A percentile compares a stretch with the other conserved stretches of the same genome.
These are phyloP conservation scores for Callorhinus ursinus DNA, from an alignment of 2,113 vertebrate species.

Conservation along the genomic window DNA sequence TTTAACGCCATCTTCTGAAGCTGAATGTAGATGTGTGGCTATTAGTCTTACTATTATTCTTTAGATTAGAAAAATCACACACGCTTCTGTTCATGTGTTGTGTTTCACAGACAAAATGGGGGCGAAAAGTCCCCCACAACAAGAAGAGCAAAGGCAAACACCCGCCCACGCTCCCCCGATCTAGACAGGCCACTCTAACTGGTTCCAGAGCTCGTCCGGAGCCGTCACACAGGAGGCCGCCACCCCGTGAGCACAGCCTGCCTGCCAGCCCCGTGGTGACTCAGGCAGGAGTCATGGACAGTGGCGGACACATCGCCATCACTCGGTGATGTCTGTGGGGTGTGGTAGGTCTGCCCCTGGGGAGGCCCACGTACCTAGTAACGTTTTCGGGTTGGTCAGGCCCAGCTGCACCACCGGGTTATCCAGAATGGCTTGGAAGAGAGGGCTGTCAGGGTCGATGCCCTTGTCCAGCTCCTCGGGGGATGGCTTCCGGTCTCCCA, in stretches of 20 bases:
- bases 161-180: fast-evolving
- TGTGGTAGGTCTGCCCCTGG: fast-evolving
- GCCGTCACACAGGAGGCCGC: fast-evolving
- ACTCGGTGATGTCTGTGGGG: fast-evolving
- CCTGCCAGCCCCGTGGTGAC: fast-evolving
- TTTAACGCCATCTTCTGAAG: too few relatives aligned
- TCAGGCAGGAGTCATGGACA: background rate
- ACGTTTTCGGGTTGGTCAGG: conserved; percentile 96
- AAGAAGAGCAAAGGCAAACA: background rate
- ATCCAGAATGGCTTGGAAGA: conserved; percentile 98
- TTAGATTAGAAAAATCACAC: background rate
- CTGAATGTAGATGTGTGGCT: fast-evolving
- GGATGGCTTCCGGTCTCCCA: conserved; percentile 97
- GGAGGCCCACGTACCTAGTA: conserved; percentile 89
- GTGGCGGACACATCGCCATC: background rate
- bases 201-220: background rate
- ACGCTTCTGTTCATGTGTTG: fast-evolving
- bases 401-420: conserved; percentile 98
- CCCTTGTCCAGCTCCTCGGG: conserved; percentile 97
- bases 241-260: fast-evolving
- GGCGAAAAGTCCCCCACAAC: background rate
- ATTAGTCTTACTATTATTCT: background rate
- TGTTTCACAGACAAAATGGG: background rate
- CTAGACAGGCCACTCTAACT: fast-evolving
- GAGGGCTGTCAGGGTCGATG: conserved; percentile 94